phyloP scores from a whole-genome alignment of 2,113 vertebrate genomes.

The Heterotis niloticus region DNA sequence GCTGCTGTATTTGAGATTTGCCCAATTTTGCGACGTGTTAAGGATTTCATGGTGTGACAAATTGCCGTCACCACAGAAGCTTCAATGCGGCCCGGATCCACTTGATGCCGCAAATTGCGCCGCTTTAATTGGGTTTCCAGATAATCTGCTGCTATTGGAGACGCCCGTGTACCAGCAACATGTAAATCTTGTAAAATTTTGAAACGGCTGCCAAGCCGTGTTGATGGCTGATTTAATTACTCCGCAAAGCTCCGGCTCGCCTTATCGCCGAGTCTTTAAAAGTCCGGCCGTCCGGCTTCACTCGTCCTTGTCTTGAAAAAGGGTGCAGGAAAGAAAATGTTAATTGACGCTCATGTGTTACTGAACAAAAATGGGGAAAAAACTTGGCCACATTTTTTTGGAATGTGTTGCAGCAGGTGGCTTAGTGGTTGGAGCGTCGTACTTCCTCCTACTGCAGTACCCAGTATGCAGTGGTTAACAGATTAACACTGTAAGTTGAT shows the following conservation, averaged over 20 bases:
- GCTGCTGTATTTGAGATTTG: background rate
- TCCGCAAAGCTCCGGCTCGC: constrained; percentile 22
- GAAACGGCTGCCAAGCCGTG: constrained; percentile 40
- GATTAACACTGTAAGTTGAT: too few relatives aligned
- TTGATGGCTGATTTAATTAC: constrained; percentile 50
- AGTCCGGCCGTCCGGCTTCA: background rate
- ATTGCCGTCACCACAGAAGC: constrained; percentile 28
- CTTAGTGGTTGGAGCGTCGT: too few relatives aligned
- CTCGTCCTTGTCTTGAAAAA: too few relatives aligned
- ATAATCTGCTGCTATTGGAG: constrained; percentile 42
- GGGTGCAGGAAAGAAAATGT: too few relatives aligned
- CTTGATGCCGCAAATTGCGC: constrained; percentile 32
- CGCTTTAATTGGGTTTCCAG: constrained; percentile 48
- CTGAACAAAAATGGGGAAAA: too few relatives aligned
- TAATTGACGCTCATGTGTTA: too few relatives aligned
- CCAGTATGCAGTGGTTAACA: too few relatives aligned
- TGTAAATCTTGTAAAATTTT: constrained; percentile 44
- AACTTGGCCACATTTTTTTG: too few relatives aligned
- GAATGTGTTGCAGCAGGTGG: background rate
- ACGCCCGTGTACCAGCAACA: constrained; percentile 30
- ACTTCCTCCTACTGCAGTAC: too few relatives aligned
- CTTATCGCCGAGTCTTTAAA: background rate
- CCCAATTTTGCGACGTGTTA: constrained; percentile 23
- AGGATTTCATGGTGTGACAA: constrained; percentile 35
- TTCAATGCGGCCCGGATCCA: constrained; percentile 5